A percentile compares a stretch with the other conserved stretches of the same genome.
These are phyloP conservation scores for Mesembrinibis cayennensis DNA, from an alignment of 2,113 vertebrate species.

Conservation along the genomic window DNA sequence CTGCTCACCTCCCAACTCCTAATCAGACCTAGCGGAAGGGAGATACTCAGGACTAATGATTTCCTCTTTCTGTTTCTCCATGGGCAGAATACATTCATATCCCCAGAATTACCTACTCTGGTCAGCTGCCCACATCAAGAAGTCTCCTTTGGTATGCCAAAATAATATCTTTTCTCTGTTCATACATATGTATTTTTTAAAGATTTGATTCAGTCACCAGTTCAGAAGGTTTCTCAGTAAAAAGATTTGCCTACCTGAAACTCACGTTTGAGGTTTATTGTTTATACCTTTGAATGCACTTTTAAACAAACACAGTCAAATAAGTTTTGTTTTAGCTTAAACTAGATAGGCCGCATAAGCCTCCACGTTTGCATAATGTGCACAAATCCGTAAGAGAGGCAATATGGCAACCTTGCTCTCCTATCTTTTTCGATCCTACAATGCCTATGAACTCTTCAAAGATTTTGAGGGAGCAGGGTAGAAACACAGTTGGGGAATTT, in stretches of 20 bases:
- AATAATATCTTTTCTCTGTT: neutral
- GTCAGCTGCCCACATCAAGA: neutral
- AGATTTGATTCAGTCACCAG: neutral
- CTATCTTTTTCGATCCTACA: neutral
- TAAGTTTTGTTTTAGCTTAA: neutral
- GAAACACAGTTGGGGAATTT: neutral
- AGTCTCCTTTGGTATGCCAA: neutral
- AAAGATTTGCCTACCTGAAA: neutral
- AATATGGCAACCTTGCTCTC: neutral
- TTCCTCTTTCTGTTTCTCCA: neutral
- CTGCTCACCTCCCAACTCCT: neutral
- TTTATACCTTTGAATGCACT: neutral
- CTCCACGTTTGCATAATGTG: fast-evolving
- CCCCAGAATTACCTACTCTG: neutral
- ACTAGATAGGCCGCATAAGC: neutral
- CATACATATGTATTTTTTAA: neutral
- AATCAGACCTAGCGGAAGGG: neutral
- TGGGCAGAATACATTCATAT: neutral
- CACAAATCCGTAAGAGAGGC: neutral
- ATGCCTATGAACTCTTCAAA: neutral
- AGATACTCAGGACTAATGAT: neutral
- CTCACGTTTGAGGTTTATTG: neutral
- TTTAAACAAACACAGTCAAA: neutral
- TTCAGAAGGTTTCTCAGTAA: neutral
- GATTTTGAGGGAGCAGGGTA: neutral